These are phyloP conservation scores for Nothobranchius kuhntae DNA, from an alignment of 2,113 vertebrate species.

Conservation along the genomic window DNA sequence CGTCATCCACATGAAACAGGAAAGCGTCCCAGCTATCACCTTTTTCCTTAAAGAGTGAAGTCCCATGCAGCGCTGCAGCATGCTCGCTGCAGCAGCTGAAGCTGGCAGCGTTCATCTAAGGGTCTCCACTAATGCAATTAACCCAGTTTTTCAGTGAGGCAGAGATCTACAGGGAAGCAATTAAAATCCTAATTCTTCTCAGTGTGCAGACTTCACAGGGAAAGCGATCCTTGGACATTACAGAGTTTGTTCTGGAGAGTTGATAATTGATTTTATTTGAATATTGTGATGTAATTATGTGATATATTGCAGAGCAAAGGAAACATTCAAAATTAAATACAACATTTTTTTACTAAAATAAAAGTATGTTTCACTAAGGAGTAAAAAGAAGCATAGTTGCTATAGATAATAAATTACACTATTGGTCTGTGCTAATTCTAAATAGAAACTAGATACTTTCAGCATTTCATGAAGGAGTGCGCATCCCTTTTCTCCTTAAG, in stretches of 20 bases:
- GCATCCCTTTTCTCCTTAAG: no score
- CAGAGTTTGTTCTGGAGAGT: constrained; percentile 26
- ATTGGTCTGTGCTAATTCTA: no score
- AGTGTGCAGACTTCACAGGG: constrained; percentile 48
- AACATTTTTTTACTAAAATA: constrained; percentile 2
- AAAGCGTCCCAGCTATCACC: constrained; percentile 1
- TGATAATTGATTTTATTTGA: constrained; percentile 47
- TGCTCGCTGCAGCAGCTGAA: constrained; percentile 27
- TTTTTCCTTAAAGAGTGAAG: constrained; percentile 7
- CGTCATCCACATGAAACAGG: constrained; percentile 26
- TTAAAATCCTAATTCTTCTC: constrained; percentile 67
- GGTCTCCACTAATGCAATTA: constrained; percentile 69
- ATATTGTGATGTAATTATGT: constrained; percentile 6
- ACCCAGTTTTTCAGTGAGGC: constrained; percentile 64
- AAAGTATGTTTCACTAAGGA: no score
- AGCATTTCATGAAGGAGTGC: no score
- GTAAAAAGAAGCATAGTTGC: no score
- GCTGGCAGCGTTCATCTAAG: constrained; percentile 52
- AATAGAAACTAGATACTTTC: no score
- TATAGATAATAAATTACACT: no score
- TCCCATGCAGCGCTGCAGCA: constrained; percentile 28
- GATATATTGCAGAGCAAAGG: constrained; percentile 2
- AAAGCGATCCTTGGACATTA: constrained; percentile 40
- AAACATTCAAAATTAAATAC: not conserved
- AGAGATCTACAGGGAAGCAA: constrained; percentile 76